A percentile compares a stretch with the other conserved stretches of the same genome.
Conservation (phyloP, 2,888 invertebrate species). For the Drosophila eohydei region DNA sequence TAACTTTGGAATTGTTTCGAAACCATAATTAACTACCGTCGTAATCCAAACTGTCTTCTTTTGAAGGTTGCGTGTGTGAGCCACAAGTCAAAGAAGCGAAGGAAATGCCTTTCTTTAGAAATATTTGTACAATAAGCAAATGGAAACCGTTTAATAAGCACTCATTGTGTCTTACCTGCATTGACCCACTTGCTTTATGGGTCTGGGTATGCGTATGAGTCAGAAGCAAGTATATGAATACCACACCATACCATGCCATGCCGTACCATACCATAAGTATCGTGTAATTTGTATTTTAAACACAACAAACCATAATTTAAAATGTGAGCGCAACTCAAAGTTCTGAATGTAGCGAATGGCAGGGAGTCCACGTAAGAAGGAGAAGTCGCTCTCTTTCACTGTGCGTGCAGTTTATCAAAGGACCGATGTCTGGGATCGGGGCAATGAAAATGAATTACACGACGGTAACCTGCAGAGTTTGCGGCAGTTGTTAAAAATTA, state of each 20-base stretch:
- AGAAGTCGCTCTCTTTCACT: slow-evolving; percentile 11
- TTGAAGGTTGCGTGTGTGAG: slow-evolving; percentile 40
- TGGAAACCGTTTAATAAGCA: slow-evolving; percentile 64
- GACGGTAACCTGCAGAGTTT: slow-evolving; percentile 57
- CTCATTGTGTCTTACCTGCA: slow-evolving; percentile 67
- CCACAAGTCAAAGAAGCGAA: background rate
- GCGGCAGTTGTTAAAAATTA: slow-evolving; percentile 70
- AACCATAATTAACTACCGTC: slow-evolving; percentile 45
- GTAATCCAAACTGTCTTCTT: slow-evolving; percentile 14
- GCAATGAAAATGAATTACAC: slow-evolving; percentile 56
- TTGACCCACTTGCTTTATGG: slow-evolving; percentile 68
- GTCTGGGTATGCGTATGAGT: slow-evolving; percentile 33
- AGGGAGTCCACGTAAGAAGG: slow-evolving; percentile 1
- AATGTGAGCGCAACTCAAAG: slow-evolving; percentile 41
- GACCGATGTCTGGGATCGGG: slow-evolving; percentile 20
- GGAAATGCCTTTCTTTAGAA: slow-evolving; percentile 26
- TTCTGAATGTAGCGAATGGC: slow-evolving; percentile 16
- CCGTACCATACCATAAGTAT: slow-evolving; percentile 17
- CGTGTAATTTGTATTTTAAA: slow-evolving; percentile 74
- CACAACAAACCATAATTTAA: slow-evolving; percentile 71
- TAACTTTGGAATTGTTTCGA: background rate
- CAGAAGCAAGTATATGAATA: slow-evolving; percentile 21
- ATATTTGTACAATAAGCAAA: slow-evolving; percentile 29
- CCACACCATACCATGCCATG: too few species aligned
- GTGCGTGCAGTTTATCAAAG: slow-evolving; percentile 72